phyloP scores from a whole-genome alignment of 1,140 invertebrate species.

The Drosophila navojoa region DNA sequence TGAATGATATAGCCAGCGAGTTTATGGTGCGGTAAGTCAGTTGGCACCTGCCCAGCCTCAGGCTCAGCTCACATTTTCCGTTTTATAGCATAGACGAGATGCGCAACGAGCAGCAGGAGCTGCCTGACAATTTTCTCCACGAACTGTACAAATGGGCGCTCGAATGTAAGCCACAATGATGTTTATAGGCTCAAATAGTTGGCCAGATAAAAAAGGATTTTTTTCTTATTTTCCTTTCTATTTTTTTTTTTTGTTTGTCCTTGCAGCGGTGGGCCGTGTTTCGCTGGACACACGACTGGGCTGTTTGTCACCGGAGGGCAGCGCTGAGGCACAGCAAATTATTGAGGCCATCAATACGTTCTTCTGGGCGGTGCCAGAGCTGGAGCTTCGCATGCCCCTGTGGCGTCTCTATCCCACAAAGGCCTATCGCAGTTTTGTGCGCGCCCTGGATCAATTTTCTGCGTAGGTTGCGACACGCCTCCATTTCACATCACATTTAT shows the following conservation, averaged over 20 bases:
- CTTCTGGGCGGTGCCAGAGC: slow-evolving; percentile 90
- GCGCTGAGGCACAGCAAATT: slow-evolving; percentile 88
- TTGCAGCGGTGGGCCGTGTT: slow-evolving; percentile 90
- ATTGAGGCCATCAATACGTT: slow-evolving; percentile 92
- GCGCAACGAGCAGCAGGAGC: slow-evolving; percentile 87
- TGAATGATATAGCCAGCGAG: slow-evolving; percentile 90
- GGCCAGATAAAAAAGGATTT: not conserved
- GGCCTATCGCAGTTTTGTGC: slow-evolving; percentile 89
- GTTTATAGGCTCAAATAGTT: not conserved
- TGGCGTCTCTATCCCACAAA: slow-evolving; percentile 92
- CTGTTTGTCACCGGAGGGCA: slow-evolving; percentile 87
- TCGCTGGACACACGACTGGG: slow-evolving; percentile 91
- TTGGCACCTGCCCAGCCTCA: not conserved
- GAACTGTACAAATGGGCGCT: slow-evolving; percentile 95
- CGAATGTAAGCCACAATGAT: slow-evolving; percentile 88
- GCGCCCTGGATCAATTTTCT: slow-evolving; percentile 89
- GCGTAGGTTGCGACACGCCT: slow-evolving; percentile 85
- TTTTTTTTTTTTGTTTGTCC: not conserved
- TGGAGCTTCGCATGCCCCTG: slow-evolving; percentile 91
- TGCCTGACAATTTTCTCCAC: slow-evolving; percentile 90
- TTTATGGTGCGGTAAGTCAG: slow-evolving; percentile 88
- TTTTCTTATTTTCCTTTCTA: not conserved
- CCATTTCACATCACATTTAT: too few species aligned
- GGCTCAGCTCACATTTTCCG: not conserved
- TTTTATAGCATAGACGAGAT: slow-evolving; percentile 88